Conservation (phyloP, 2,888 invertebrate species). For the Napeogenes sylphis region DNA sequence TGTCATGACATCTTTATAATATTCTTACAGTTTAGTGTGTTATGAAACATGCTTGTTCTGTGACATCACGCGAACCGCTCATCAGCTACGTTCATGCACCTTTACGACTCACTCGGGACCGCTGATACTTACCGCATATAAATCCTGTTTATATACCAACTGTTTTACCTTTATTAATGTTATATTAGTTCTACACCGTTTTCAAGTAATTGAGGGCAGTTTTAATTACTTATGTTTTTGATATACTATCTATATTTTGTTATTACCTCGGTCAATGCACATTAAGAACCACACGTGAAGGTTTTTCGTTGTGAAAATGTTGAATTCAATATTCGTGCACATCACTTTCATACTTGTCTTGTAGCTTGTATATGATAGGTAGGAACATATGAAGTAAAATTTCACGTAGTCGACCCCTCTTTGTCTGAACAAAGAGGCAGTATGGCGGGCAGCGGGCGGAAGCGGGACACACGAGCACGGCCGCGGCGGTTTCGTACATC, state of each 20-base stretch:
- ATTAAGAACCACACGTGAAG: too few species aligned
- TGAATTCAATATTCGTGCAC: too few species aligned
- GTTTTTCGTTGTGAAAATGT: too few species aligned
- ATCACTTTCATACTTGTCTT: not conserved
- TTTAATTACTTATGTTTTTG: too few species aligned
- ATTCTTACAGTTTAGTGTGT: slow-evolving; percentile 25
- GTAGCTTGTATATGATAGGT: slow-evolving; percentile 41
- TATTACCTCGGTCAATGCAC: too few species aligned
- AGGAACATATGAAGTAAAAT: slow-evolving; percentile 70
- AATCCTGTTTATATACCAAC: not conserved
- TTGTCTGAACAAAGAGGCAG: slow-evolving; percentile 59
- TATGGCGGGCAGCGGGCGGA: slow-evolving; percentile 52
- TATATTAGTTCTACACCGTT: not conserved
- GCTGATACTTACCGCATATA: slow-evolving; percentile 17
- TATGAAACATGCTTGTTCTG: slow-evolving; percentile 27
- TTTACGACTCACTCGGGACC: slow-evolving; percentile 49
- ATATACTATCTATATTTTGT: too few species aligned
- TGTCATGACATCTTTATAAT: slow-evolving; percentile 31
- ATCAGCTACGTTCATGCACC: slow-evolving; percentile 49
- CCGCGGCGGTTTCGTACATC: slow-evolving; percentile 74
- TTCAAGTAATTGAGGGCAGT: not conserved
- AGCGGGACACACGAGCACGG: slow-evolving; percentile 61
- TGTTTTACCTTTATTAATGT: slow-evolving; percentile 1
- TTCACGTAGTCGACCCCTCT: slow-evolving; percentile 69
- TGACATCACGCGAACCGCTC: slow-evolving; percentile 62